These are phyloP conservation scores for Amniataba percoides DNA, from an alignment of 2,797 vertebrate genomes.

Conservation along the genomic window DNA sequence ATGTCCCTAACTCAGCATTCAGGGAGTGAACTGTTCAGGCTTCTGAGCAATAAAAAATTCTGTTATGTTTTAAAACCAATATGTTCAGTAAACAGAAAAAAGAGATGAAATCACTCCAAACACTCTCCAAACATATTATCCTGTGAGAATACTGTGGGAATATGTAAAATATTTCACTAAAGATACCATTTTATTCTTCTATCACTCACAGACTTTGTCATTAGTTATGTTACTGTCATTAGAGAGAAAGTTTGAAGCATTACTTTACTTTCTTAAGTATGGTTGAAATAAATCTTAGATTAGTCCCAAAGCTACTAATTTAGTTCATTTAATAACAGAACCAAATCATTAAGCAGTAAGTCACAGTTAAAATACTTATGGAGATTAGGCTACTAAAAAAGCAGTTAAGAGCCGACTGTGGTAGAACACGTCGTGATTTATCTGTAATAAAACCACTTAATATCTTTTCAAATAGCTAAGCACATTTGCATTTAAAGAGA, in stretches of 20 bases:
- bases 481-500: conserved; percentile 9
- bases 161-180: background rate
- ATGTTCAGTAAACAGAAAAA: background rate
- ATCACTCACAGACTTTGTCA: background rate
- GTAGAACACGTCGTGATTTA: background rate
- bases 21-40: conserved; percentile 38
- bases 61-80: background rate
- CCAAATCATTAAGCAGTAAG: background rate
- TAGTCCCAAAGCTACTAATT: background rate
- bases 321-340: background rate
- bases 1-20: conserved; percentile 76
- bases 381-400: conserved; percentile 9
- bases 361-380: conserved; percentile 5
- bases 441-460: conserved; percentile 8
- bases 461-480: conserved; percentile 8
- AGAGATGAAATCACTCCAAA: background rate
- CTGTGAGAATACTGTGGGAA: no score
- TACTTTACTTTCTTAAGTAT: background rate
- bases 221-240: background rate
- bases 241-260: background rate
- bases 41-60: conserved; percentile 21
- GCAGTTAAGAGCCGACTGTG: background rate
- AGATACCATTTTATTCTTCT: background rate
- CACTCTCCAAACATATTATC: background rate
- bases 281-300: background rate